Conservation (phyloP, 2,113 vertebrate genomes). For the Halcyon malimbica region DNA sequence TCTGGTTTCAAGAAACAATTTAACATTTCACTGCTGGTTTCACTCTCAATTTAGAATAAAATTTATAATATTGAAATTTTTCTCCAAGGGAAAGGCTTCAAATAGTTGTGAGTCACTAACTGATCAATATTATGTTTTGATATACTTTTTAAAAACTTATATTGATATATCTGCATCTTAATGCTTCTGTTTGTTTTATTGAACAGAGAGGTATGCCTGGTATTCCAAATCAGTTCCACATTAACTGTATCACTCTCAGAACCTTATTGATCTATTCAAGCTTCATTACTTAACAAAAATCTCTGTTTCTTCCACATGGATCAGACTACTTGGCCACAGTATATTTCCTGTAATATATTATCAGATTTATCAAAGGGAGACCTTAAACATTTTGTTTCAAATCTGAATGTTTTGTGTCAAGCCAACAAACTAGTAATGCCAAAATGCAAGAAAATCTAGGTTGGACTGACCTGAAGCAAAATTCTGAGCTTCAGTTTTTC, state of each 20-base stretch:
- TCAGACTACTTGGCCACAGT: not conserved
- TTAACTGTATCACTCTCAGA: not conserved
- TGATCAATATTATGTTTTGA: not conserved
- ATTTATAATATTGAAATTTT: not conserved
- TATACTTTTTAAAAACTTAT: not conserved
- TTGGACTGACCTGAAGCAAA: conserved; percentile 1
- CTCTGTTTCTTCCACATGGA: not conserved
- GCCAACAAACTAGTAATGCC: not conserved
- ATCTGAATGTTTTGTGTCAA: not conserved
- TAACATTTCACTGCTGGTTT: not conserved
- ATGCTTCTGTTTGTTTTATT: not conserved
- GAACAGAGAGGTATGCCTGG: not conserved
- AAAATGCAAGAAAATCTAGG: not conserved
- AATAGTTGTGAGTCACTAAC: not conserved
- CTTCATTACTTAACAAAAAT: not conserved
- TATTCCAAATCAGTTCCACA: not conserved
- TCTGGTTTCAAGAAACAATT: not conserved
- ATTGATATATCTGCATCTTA: not conserved
- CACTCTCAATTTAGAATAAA: not conserved
- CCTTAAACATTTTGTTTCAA: not conserved
- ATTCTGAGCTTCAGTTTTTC: not conserved
- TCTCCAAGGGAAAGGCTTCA: not conserved
- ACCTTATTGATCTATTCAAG: not conserved
- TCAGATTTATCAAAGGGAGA: conserved; percentile 8
- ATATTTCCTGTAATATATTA: not conserved